These are phyloP conservation scores for Pemphigus obesinymphae DNA, from an alignment of 1,140 invertebrate genomes.

Conservation along the genomic window DNA sequence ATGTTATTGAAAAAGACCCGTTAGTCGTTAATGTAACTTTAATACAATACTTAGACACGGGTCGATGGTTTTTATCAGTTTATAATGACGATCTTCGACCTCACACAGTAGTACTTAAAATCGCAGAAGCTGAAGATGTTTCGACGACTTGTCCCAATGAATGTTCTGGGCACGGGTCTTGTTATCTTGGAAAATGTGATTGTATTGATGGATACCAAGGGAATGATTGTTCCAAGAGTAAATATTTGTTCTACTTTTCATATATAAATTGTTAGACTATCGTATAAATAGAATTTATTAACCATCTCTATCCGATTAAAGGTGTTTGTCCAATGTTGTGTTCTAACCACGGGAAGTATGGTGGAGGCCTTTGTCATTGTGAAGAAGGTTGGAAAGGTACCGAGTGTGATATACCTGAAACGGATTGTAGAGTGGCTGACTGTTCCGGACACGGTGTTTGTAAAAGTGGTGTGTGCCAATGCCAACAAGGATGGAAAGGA, in stretches of 20 bases:
- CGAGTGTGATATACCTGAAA: constrained; percentile 88
- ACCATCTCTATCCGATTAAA: constrained; percentile 51
- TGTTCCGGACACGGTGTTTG: constrained; percentile 88
- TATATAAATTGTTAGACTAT: neutral
- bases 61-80: constrained; percentile 89
- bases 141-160: constrained; percentile 88
- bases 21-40: constrained; percentile 59
- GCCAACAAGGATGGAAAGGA: constrained; percentile 85
- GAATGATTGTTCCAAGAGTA: constrained; percentile 85
- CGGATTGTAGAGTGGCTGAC: constrained; percentile 86
- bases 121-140: constrained; percentile 78
- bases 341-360: constrained; percentile 92
- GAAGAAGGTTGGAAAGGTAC: constrained; percentile 94
- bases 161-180: constrained; percentile 90
- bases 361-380: constrained; percentile 91
- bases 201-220: constrained; percentile 94
- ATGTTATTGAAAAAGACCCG: constrained; percentile 1
- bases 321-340: constrained; percentile 96
- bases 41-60: constrained; percentile 83
- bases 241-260: constrained; percentile 50
- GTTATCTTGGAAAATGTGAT: constrained; percentile 88
- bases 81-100: constrained; percentile 90
- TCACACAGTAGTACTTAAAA: constrained; percentile 68
- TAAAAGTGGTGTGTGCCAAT: constrained; percentile 81
- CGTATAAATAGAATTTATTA: neutral